Evolutionary conservation across 2,888 invertebrate genomes (phyloP).

Genomic region (Torymus aiolomorphi): DNA sequence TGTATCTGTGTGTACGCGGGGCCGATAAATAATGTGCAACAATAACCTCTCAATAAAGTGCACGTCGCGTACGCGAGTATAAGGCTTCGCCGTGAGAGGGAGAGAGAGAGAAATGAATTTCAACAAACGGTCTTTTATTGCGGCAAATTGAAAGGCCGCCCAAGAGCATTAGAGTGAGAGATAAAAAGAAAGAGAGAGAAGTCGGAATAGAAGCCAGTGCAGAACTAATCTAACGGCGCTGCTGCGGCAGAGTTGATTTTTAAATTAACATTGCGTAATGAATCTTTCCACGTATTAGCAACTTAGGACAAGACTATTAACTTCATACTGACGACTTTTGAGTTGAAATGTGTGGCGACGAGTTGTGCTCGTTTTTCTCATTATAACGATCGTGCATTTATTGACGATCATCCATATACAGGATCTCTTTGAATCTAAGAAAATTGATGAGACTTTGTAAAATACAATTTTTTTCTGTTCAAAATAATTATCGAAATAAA

Average conservation of each 20-base stretch:
- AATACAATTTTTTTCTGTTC: no score
- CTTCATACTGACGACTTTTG: no score
- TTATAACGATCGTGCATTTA: no score
- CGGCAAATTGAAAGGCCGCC: slow-evolving; percentile 2
- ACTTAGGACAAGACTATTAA: not conserved
- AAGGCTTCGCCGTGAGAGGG: not conserved
- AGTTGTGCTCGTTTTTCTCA: no score
- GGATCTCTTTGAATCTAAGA: no score
- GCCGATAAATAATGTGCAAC: not conserved
- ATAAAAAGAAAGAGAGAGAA: no score
- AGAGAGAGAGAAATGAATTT: slow-evolving; percentile 1
- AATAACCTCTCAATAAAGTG: not conserved
- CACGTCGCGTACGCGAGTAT: not conserved
- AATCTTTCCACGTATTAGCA: not conserved
- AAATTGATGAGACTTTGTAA: no score
- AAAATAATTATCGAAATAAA: no score
- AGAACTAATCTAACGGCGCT: not conserved
- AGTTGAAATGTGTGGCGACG: no score
- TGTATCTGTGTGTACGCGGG: not conserved
- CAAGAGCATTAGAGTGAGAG: no score
- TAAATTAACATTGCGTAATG: slow-evolving; percentile 14
- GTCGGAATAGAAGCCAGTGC: not conserved
- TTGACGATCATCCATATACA: no score
- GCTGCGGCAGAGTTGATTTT: not conserved
- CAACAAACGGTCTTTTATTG: slow-evolving; percentile 7